phyloP scores from a whole-genome alignment of 37 sponge, comb jelly and placozoan genomes.

The Spongilla lacustris region DNA sequence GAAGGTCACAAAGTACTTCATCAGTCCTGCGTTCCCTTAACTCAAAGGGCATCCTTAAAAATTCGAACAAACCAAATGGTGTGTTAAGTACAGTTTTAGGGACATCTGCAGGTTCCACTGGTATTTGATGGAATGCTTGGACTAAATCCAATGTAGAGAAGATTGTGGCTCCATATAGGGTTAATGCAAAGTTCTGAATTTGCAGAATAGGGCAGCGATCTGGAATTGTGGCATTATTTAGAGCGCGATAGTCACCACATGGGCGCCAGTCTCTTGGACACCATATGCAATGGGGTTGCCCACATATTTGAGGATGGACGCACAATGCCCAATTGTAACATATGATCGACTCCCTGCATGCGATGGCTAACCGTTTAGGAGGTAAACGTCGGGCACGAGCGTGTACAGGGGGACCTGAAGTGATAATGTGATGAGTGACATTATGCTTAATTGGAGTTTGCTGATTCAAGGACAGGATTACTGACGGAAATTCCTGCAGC shows the following conservation, averaged over 20 bases:
- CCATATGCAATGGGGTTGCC: conserved; percentile 52
- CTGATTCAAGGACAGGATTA: neutral
- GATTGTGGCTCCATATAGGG: conserved; percentile 39
- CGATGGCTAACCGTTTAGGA: conserved; percentile 19
- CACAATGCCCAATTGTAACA: conserved; percentile 32
- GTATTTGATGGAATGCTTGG: conserved; percentile 58
- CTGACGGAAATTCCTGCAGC: conserved; percentile 19
- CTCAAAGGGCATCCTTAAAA: conserved; percentile 65
- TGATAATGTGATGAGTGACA: conserved; percentile 36
- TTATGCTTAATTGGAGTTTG: conserved; percentile 11
- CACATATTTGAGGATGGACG: conserved; percentile 36
- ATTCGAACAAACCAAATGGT: conserved; percentile 63
- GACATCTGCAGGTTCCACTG: conserved; percentile 53
- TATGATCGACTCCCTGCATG: conserved; percentile 8
- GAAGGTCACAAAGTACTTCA: conserved; percentile 48
- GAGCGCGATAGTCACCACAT: conserved; percentile 61
- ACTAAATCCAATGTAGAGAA: conserved; percentile 57
- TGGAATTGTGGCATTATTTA: conserved; percentile 53
- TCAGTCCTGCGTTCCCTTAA: conserved; percentile 60
- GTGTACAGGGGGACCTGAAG: conserved; percentile 44
- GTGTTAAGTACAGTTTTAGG: conserved; percentile 63
- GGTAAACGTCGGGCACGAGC: conserved; percentile 42
- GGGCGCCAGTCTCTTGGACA: conserved; percentile 71
- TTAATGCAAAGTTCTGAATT: conserved; percentile 53
- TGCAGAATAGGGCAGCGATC: conserved; percentile 69